Conservation (phyloP, 2,888 invertebrate genomes). For the Nephrocerus scutellatus region DNA sequence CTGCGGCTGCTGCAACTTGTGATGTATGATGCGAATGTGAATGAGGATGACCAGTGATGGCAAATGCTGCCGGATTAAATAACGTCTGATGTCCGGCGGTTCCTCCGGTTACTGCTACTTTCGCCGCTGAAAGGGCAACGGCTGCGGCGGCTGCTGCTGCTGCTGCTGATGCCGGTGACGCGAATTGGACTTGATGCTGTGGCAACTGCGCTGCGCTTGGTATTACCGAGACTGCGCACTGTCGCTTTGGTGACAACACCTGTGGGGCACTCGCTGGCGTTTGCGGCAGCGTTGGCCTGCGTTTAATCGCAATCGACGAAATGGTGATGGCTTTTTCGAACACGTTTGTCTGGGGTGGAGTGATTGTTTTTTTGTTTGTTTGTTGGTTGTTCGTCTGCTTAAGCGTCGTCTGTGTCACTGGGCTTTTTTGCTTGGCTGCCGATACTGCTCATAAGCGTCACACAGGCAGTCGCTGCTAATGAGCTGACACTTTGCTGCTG, state of each 20-base stretch:
- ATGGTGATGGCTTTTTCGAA: constrained; percentile 49
- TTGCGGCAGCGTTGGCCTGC: constrained; percentile 51
- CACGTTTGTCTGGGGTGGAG: constrained; percentile 39
- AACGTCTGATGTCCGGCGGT: constrained; percentile 39
- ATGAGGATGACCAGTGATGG: constrained; percentile 20
- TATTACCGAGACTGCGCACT: constrained; percentile 47
- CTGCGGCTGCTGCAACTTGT: constrained; percentile 28
- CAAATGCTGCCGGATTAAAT: constrained; percentile 31
- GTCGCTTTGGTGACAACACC: constrained; percentile 50
- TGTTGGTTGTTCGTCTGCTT: no score
- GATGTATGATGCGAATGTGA: no score
- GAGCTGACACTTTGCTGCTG: no score
- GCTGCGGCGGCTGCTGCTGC: constrained; percentile 33
- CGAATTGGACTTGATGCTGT: constrained; percentile 35
- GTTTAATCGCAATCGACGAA: constrained; percentile 51
- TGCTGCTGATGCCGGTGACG: constrained; percentile 40
- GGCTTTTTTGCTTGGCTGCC: no score
- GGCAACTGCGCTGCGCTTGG: constrained; percentile 33
- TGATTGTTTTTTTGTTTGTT: no score
- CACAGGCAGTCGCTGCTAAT: no score
- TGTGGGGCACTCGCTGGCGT: constrained; percentile 51
- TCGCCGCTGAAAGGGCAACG: constrained; percentile 30
- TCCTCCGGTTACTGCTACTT: constrained; percentile 31
- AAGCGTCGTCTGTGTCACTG: no score
- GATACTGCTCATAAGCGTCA: no score